Evolutionary conservation across 92 coral and sea anemone genomes (phyloP), one percentile per base, ranked within the genome.

Genomic region (Epizoanthus scotinus): DNA sequence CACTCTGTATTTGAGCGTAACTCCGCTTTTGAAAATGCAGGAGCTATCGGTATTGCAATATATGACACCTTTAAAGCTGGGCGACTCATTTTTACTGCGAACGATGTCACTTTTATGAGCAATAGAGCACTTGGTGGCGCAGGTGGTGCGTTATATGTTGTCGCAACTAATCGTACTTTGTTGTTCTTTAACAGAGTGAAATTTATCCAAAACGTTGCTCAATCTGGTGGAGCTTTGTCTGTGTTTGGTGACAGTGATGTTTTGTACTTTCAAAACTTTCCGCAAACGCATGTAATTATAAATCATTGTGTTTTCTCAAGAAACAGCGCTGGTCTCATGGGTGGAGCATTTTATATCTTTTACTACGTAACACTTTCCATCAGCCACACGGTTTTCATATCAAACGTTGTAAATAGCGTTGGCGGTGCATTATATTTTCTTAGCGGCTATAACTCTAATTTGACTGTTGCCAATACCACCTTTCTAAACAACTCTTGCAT

Each of bases 91-190:
- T 9, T 84, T 9, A 17, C 75, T 31, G 63, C 56, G 5, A 56
- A 2, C 21, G 61, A 84, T 47, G 87, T 84, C 25, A 26, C 21
- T 9, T 83, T 83, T 73, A 38, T 14, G 17, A 25, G 64, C n/a
- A 83, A 83, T 38, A 62, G 8, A 2, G 50, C 61, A 21, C 17
- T 21, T 67, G 7, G 14, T 4, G 8, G 25, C 2, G n/a, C 63
- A 24, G 86, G 86, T 3, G 86, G 66, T 24, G 42, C 86, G 19
- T 2, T 83, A 25, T 38, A 61, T 54, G 27, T 73, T 25, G 22
- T 8, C 17, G 24, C 78, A 44, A 19, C 19, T 0, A 19, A 28
- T 73, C 31, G 4, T 3, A 36, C 60, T 3, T 12, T 31, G 40
- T 2, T 66, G 8, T 13, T 29, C 65, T 20, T 78, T 50, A 7